phyloP scores from a whole-genome alignment of 2,113 vertebrate genomes.

The Gobius niger region DNA sequence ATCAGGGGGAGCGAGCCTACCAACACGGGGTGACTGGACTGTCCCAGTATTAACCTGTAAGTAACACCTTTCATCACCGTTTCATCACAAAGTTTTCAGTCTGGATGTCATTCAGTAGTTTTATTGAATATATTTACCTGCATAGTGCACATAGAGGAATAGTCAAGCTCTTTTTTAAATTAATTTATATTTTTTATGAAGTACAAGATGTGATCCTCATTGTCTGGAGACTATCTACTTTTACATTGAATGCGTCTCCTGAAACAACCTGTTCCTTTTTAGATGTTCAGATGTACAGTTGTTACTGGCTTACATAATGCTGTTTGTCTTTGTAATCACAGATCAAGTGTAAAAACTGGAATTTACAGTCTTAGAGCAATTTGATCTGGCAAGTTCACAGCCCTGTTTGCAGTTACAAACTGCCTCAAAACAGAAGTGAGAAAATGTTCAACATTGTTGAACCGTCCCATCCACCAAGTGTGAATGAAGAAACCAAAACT shows the following conservation, averaged over 20 bases:
- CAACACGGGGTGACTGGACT: slow-evolving; percentile 96
- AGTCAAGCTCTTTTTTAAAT: too few species aligned
- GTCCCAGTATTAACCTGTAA: slow-evolving; percentile 99
- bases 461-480: neutral
- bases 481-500: neutral
- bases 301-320: neutral
- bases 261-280: too few species aligned
- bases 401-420: neutral
- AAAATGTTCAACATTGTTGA: neutral
- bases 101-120: too few species aligned
- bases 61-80: slow-evolving; percentile 47
- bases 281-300: neutral
- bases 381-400: neutral
- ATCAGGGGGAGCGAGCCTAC: slow-evolving; percentile 97
- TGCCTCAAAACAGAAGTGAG: neutral
- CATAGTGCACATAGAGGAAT: too few species aligned
- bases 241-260: too few species aligned
- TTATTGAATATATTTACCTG: too few species aligned
- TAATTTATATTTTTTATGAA: too few species aligned
- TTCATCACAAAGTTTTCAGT: too few species aligned
- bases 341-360: neutral
- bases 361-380: neutral
- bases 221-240: too few species aligned
- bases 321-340: neutral
- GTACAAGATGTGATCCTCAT: too few species aligned